Conservation (phyloP, 2,113 vertebrate genomes). For the Esox niger region DNA sequence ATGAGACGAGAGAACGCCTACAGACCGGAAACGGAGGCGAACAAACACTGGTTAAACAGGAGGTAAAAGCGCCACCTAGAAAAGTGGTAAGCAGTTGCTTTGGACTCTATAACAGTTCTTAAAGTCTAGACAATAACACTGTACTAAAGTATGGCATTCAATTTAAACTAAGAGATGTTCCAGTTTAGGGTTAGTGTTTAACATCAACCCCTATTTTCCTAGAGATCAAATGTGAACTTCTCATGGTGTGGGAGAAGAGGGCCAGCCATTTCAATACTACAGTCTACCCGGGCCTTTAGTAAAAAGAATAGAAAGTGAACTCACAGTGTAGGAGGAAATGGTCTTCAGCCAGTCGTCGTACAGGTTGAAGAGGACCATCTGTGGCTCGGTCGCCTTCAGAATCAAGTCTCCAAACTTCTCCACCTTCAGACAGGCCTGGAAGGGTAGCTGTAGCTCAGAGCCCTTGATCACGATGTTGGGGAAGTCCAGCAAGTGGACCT, state of each 20-base stretch:
- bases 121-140: neutral
- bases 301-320: constrained; percentile 17
- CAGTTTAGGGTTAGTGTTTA: no score
- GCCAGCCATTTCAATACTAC: neutral
- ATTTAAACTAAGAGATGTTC: no score
- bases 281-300: neutral
- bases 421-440: constrained; percentile 98
- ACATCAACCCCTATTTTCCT: no score
- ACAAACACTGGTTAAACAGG: constrained; percentile 27
- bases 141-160: no score
- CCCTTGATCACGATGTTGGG: constrained; percentile 99
- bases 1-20: constrained; percentile 98
- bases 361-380: constrained; percentile 99
- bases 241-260: no score
- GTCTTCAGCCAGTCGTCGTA: constrained; percentile 99
- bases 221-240: no score
- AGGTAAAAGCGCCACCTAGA: neutral
- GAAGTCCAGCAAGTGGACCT: constrained; percentile 99
- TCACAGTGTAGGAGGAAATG: constrained; percentile 97
- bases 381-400: constrained; percentile 96
- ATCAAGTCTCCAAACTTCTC: constrained; percentile 99
- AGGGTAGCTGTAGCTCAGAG: constrained; percentile 95
- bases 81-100: neutral
- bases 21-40: constrained; percentile 9
- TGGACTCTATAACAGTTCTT: neutral